Base-by-base conservation (phyloP, 30 jellyfish, hydroid and myxozoan species). In the Aurelia aurita complex sp. Pacific region DNA sequence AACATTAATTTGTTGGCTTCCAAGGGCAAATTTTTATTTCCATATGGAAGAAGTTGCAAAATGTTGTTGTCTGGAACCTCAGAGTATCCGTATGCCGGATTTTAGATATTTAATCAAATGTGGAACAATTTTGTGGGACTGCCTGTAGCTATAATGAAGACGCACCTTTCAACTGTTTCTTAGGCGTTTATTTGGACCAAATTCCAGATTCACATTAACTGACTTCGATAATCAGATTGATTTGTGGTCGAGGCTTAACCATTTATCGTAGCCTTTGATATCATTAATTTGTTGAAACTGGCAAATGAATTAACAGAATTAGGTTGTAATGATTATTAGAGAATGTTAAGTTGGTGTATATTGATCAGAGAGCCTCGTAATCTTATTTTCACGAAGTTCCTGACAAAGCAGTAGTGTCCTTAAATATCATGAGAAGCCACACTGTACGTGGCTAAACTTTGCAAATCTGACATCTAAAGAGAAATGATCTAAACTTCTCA, bases 251-350 rank as follows among this genome's bases (percentile, higher is more conserved):
- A 46, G 13, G 64, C 46, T 29, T 5, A 61, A 76, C 40, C 29
- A 74, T 67, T 76, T 57, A 60, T 57, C 66, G 64, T 60, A 76
- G 62, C 86, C 86, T 23, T 60, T 76, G 43, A 60, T 29, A 52
- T 74, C 34, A 54, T 61, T 54, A 32, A 60, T 29, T 10, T 76
- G 62, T 76, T 34, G 67, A 76, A 46, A 76, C 86, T 33, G 40
- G n/a, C 86, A 57, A 60, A 76, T 76, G 17, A 64, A 76, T 76
- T 76, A 23, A 76, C 40, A 2, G 59, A 46, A 54, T 76, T 76
- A 76, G 43, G 62, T 76, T 16, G n/a, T 76, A 3, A 76, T 76
- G 76, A 76, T 61, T 16, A 12, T 64, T 7, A 4, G 75, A 11
- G 38, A 65, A 65, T 10, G 75, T 43, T 18, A 5, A 13, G 17